These are phyloP conservation scores for Yponomeuta malinellus DNA, from an alignment of 2,888 invertebrate species.

Conservation along the genomic window DNA sequence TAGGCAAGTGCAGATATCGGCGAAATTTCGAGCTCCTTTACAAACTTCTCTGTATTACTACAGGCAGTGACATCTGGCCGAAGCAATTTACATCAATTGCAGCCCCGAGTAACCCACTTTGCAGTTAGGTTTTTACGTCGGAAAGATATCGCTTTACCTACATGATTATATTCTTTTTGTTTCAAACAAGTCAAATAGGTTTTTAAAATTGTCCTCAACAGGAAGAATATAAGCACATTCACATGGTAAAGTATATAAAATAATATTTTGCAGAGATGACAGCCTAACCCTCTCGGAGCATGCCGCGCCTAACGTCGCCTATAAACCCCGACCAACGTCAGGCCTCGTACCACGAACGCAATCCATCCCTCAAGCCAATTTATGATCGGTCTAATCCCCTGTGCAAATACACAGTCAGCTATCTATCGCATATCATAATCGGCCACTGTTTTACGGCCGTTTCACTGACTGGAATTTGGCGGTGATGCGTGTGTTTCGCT, in stretches of 20 bases:
- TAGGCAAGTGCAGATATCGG: not conserved
- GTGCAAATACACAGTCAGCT: not conserved
- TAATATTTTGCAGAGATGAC: not conserved
- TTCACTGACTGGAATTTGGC: not conserved
- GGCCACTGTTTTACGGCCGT: not conserved
- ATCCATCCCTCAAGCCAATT: slow-evolving; percentile 6
- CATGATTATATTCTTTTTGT: too few species aligned
- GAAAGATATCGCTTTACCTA: too few species aligned
- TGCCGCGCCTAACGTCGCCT: not conserved
- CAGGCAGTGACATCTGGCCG: too few species aligned
- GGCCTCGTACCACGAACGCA: not conserved
- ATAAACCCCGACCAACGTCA: slow-evolving; percentile 8
- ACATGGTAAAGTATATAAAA: too few species aligned
- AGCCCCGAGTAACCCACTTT: too few species aligned
- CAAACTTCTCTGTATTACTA: too few species aligned
- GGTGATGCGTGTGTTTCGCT: not conserved
- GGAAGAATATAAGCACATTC: too few species aligned
- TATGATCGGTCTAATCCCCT: slow-evolving; percentile 5
- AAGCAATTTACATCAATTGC: too few species aligned
- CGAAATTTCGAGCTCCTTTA: not conserved
- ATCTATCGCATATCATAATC: not conserved
- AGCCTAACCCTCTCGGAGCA: not conserved
- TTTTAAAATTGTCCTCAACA: too few species aligned
- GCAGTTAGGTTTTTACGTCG: too few species aligned
- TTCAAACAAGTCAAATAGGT: too few species aligned